Evolutionary conservation across 2,797 vertebrate species (phyloP), one percentile per base, ranked within the genome.

Genomic region (Cossypha heuglini): DNA sequence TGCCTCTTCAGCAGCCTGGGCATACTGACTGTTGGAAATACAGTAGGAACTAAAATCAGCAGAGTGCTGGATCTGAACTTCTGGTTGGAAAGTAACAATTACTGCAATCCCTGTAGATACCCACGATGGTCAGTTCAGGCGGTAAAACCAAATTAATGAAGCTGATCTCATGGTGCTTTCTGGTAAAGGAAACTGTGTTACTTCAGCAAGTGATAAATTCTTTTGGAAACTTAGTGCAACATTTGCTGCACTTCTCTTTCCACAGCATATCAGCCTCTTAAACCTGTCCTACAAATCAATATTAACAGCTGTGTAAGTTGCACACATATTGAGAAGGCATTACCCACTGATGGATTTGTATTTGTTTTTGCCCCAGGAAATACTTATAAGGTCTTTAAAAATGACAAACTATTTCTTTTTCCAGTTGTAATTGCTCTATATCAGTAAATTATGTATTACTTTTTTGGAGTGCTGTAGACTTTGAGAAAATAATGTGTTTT

Each of bases 301-400:
- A 97, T 95, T 96, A 96, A 96, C 96, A 95, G 95, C 96, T 93
- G 86, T 96, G 33, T 93, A 93, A 94, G 93, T 93, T 94, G 89
- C 91, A 79, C 73, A 62, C 57, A 45, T 94, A 91, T 96, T 90
- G 95, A 94, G 95, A 93, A 93, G 85, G 68, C 88, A 96, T 97
- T 97, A 94, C 75, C 64, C 48, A 57, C 79, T 97, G 96, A 97
- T 96, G 91, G 96, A 96, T 97, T 96, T 94, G 86, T 96, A 90
- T 97, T 97, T 96, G 91, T 16, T 95, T 96, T 97, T 95, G 95
- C 95, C 93, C 68, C 66, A 91, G 97, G 94, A 97, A 97, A 88
- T 95, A 89, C 86, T 94, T 96, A 89, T 61, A 86, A 96, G 58
- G 75, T 89, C 85, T 97, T 96, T 94, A 81, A 95, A 97, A 95